Percentiles rank a stretch among this genome's conserved stretches.
Evolutionary conservation across 2,888 invertebrate genomes (phyloP).

Genomic region (Perdita meconis): DNA sequence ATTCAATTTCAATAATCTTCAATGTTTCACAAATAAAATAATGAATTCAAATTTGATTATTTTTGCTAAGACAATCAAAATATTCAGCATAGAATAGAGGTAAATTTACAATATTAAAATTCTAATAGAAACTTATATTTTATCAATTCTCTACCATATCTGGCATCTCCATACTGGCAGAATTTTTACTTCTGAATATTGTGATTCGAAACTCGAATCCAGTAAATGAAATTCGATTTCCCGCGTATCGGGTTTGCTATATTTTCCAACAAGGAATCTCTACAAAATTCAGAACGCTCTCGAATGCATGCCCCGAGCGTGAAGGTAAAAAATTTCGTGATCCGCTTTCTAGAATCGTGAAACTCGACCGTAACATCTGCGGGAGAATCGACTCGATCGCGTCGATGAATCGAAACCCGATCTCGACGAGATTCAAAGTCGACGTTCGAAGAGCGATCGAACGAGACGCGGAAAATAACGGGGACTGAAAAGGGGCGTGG

Average conservation of each 20-base stretch:
- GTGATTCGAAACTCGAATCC: background rate
- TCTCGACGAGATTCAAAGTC: background rate
- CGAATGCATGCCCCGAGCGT: background rate
- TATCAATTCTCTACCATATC: background rate
- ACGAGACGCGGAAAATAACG: background rate
- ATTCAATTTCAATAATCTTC: too few relatives aligned
- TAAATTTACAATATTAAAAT: background rate
- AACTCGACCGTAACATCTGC: background rate
- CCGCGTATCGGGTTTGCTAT: background rate
- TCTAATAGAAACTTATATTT: background rate
- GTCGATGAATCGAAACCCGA: conserved; percentile 1
- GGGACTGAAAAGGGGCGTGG: background rate
- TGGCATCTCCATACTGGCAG: background rate
- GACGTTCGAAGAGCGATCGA: background rate
- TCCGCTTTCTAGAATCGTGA: background rate
- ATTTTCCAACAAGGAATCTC: background rate
- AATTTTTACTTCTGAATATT: background rate
- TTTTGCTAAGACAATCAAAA: background rate
- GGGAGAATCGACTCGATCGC: background rate
- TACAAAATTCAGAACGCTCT: background rate
- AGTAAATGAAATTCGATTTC: background rate
- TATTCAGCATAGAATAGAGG: background rate
- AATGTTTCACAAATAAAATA: too few relatives aligned
- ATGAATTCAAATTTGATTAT: too few relatives aligned
- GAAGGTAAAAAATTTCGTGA: background rate